Base-by-base conservation (phyloP, 2,113 vertebrate species). In the Eudyptes chrysolophus region DNA sequence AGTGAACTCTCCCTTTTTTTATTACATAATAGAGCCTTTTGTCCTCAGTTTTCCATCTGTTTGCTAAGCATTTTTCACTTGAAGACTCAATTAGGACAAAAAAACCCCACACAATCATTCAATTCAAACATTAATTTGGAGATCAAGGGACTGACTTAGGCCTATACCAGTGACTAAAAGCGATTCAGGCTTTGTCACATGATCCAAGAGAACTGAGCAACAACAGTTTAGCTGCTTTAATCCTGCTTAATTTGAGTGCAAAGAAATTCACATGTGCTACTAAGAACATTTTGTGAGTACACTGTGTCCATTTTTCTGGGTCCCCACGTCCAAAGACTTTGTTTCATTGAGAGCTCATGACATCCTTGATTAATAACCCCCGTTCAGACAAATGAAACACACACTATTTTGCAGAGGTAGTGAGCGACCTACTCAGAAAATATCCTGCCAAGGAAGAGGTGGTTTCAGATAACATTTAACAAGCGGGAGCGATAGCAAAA, bases 181-280 rank as follows among this genome's bases (percentile, higher is more conserved):
- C 97, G 98, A 98, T 98, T 99, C 98, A 97, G 97, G 92, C 93
- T 92, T 97, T 98, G 98, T 99, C 99, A 99, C 99, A 99, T 99
- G 99, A 99, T 98, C 98, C 94, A 93, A 96, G 97, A 92, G 97
- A 97, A 97, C 97, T 95, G 97, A 98, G 98, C 97, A 97, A 95
- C 97, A 97, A 98, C 98, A 98, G 98, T 98, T 98, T 97, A 97
- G 98, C 96, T 87, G 96, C 97, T 94, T 98, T 99, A 99, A 99
- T 99, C 99, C 99, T 98, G 97, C 98, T 99, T 99, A 99, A 99
- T 99, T 98, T 99, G 98, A 99, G 98, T 98, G 98, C 99, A 99
- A 98, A 99, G 98, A 99, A 99, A 99, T 99, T 99, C 98, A 99
- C 99, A 99, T 99, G 99, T 99, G 98, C 98, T 98, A 96, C 98